Base-by-base conservation (phyloP, 2,888 invertebrate species). In the Lacanobia wlatinum region DNA sequence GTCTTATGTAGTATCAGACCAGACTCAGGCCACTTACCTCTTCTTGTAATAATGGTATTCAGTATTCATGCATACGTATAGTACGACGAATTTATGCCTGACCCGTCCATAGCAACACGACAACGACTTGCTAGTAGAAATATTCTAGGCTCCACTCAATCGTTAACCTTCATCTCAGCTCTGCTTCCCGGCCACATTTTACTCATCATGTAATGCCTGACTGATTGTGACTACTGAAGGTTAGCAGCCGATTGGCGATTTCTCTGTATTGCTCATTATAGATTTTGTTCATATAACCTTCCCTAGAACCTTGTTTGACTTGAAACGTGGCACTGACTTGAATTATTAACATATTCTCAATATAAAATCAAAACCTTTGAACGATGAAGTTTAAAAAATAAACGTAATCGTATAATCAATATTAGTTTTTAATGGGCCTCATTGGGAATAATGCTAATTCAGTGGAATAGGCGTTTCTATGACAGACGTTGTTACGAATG, bases 241-340 rank as follows among this genome's bases (percentile, higher is more conserved):
- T 76, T 78, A 80, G 38, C 62, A 73, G 58, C 68, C 69, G 69
- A 60, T 76, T 75, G 71, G 70, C 78, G 80, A 85, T 82, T 86
- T 86, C 83, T 78, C 84, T 69, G 70, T 59, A 75, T 72, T 72
- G 46, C 65, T 86, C 74, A 74, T 69, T 75, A 70, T 78, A 83
- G 72, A 82, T 76, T 82, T 83, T 78, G 79, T 77, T 78, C 73
- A 76, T 83, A 67, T 84, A 84, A 84, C 86, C 86, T 86, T 84
- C 84, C 79, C 75, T 86, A 78, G 76, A 76, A 83, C 84, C 86
- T 86, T 80, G 85, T 83, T 86, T 82, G 62, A 74, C 79, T 84
- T 84, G 78, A 84, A 80, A 76, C 76, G 56, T 83, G 76, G 82
- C 78, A 84, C 82, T 83, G 81, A 69, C 72, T 76, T 70, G 50